These are phyloP conservation scores for Eupithecia pulchellata DNA, from an alignment of 2,888 invertebrate genomes.

Conservation along the genomic window DNA sequence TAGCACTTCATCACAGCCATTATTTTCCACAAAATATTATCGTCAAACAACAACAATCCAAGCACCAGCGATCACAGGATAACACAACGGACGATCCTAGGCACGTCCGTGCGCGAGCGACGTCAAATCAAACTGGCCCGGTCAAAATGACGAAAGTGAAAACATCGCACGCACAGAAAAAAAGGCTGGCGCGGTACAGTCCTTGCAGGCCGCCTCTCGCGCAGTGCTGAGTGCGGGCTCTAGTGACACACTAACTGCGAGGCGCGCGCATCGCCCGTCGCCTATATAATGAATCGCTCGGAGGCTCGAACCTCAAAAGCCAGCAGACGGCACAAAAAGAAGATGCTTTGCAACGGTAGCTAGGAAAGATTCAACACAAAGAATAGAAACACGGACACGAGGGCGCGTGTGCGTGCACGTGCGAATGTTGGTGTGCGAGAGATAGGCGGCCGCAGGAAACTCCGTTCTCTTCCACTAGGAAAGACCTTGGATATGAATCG, in stretches of 20 bases:
- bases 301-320: constrained; percentile 78
- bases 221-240: constrained; percentile 66
- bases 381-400: constrained; percentile 80
- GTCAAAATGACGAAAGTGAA: constrained; percentile 86
- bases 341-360: constrained; percentile 81
- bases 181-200: constrained; percentile 82
- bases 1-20: constrained; percentile 85
- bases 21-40: constrained; percentile 69
- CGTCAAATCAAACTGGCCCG: constrained; percentile 84
- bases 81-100: constrained; percentile 78
- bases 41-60: constrained; percentile 77
- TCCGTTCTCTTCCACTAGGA: constrained; percentile 86
- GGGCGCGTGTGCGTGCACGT: constrained; percentile 80
- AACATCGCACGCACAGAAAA: constrained; percentile 85
- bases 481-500: constrained; percentile 85
- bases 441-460: constrained; percentile 85
- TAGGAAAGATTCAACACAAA: constrained; percentile 82
- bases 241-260: constrained; percentile 84
- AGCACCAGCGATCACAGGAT: constrained; percentile 82
- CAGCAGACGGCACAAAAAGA: constrained; percentile 80
- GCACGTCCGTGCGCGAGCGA: constrained; percentile 84
- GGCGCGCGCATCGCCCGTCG: constrained; percentile 80
- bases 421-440: constrained; percentile 78
- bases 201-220: constrained; percentile 84
- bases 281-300: constrained; percentile 82